Evolutionary conservation across 1,140 invertebrate genomes (phyloP).

Genomic region (Lepidotrigona ventralis): DNA sequence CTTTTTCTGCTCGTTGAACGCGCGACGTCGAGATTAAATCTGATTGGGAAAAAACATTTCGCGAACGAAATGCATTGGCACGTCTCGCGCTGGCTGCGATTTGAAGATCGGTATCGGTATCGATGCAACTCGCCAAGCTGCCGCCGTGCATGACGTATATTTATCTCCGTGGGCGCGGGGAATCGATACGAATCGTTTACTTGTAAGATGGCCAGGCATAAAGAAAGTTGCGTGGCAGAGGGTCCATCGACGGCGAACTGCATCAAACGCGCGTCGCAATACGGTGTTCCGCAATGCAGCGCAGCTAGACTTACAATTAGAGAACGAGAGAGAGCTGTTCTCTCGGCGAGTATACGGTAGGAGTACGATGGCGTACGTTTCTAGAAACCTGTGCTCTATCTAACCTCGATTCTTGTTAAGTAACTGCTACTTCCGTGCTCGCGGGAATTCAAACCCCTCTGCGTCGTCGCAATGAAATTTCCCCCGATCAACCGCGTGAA

Average conservation of each 20-base stretch:
- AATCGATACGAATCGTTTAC: conserved; percentile 29
- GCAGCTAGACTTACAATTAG: too few species aligned
- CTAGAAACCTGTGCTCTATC: conserved; percentile 1
- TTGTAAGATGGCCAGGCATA: neutral
- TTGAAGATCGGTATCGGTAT: neutral
- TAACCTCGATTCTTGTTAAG: neutral
- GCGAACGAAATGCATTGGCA: neutral
- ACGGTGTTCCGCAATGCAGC: conserved; percentile 24
- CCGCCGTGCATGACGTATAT: conserved; percentile 2
- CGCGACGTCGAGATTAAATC: conserved; percentile 32
- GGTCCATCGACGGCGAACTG: neutral
- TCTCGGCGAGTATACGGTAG: neutral
- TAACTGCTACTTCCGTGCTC: neutral
- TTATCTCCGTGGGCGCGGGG: conserved; percentile 31
- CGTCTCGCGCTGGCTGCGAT: neutral
- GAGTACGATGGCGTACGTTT: neutral
- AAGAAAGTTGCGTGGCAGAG: neutral
- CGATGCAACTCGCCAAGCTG: neutral
- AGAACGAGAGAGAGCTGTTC: conserved; percentile 5
- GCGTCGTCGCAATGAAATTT: neutral
- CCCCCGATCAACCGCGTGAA: too few species aligned
- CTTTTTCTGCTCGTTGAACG: neutral
- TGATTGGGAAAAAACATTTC: conserved; percentile 20
- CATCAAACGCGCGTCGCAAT: neutral
- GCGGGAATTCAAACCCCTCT: neutral